Evolutionary conservation across 2,113 vertebrate species (phyloP).

Genomic region (Scatophagus argus): DNA sequence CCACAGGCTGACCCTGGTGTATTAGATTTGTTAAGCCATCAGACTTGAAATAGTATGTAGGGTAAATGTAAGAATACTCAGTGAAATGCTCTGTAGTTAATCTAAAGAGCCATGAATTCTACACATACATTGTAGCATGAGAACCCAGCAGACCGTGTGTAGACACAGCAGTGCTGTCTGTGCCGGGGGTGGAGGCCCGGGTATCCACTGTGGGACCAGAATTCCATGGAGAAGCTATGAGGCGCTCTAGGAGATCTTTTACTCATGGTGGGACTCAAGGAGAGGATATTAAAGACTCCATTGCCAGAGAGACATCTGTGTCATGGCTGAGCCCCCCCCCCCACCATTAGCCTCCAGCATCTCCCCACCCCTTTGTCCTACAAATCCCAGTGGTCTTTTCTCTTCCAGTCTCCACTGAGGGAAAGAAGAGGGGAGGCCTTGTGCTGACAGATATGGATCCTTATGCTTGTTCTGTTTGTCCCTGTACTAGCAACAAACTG

Average conservation of each 20-base stretch:
- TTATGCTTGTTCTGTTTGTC: neutral
- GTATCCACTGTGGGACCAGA: slow-evolving; percentile 14
- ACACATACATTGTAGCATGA: neutral
- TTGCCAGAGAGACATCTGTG: slow-evolving; percentile 51
- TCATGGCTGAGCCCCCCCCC: slow-evolving; percentile 48
- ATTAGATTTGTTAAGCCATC: neutral
- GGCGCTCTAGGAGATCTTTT: slow-evolving; percentile 32
- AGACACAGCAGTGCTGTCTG: neutral
- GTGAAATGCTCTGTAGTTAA: neutral
- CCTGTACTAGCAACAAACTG: no score
- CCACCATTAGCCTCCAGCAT: slow-evolving; percentile 40
- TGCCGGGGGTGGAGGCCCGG: neutral
- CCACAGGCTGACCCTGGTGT: neutral
- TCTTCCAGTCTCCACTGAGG: slow-evolving; percentile 28
- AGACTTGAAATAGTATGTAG: neutral
- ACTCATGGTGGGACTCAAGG: slow-evolving; percentile 27
- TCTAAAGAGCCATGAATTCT: neutral
- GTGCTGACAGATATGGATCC: slow-evolving; percentile 33
- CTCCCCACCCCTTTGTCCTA: slow-evolving; percentile 43
- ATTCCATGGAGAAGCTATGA: slow-evolving; percentile 15
- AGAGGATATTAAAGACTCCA: slow-evolving; percentile 34
- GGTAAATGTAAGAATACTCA: neutral
- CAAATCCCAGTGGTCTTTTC: slow-evolving; percentile 62
- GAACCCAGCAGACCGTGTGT: neutral
- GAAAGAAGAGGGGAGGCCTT: slow-evolving; percentile 10